Evolutionary conservation across 1,140 invertebrate genomes (phyloP).

Genomic region (Whitmania pigra): DNA sequence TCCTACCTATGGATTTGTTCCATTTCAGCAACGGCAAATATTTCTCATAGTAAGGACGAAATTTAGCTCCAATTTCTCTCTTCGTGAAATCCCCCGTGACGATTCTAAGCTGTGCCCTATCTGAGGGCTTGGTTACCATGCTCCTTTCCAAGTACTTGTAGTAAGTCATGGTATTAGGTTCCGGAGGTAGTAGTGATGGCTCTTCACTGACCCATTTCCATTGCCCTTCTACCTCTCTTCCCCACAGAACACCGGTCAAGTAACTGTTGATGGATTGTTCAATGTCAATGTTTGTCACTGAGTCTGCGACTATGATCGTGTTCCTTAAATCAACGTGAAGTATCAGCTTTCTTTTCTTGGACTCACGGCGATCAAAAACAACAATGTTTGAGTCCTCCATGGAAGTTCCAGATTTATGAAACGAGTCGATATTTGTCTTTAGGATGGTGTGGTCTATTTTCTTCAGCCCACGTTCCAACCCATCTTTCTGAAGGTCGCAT

Average conservation of each 20-base stretch:
- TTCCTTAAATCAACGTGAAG: constrained; percentile 39
- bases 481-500: too few species aligned
- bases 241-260: constrained; percentile 38
- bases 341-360: constrained; percentile 32
- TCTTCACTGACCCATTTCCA: constrained; percentile 32
- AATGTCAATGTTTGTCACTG: constrained; percentile 36
- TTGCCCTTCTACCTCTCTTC: constrained; percentile 25
- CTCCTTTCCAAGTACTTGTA: constrained; percentile 36
- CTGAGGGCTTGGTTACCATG: constrained; percentile 31
- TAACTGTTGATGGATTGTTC: constrained; percentile 39
- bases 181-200: constrained; percentile 31
- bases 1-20: constrained; percentile 14
- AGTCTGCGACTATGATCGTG: constrained; percentile 39
- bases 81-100: constrained; percentile 36
- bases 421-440: too few species aligned
- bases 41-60: constrained; percentile 31
- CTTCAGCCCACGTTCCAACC: too few species aligned
- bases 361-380: not conserved
- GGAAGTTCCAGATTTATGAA: too few species aligned
- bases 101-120: constrained; percentile 30
- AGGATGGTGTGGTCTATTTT: too few species aligned
- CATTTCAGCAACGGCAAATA: constrained; percentile 31
- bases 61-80: constrained; percentile 29
- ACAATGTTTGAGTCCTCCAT: too few species aligned
- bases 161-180: constrained; percentile 30